phyloP scores from a whole-genome alignment of 2,888 invertebrate species.

The Tachina fera region DNA sequence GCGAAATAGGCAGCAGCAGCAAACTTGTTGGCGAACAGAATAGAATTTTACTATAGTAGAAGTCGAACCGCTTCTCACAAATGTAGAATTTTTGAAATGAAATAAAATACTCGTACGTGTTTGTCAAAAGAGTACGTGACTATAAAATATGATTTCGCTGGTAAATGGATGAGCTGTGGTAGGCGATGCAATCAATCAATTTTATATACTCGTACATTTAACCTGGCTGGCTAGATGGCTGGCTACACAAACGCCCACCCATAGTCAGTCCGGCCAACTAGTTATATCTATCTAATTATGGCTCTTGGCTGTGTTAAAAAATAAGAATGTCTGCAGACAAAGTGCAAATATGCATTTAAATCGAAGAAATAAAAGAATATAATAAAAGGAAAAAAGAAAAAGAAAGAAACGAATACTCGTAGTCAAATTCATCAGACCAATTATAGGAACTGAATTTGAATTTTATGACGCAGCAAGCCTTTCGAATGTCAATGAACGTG shows the following conservation, averaged over 20 bases:
- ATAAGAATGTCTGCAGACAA: not conserved
- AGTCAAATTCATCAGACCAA: slow-evolving; percentile 17
- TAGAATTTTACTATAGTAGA: not conserved
- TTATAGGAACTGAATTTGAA: not conserved
- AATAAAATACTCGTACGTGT: slow-evolving; percentile 25
- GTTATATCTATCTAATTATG: not conserved
- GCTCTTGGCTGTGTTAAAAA: not conserved
- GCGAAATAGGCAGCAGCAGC: not conserved
- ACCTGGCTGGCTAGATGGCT: slow-evolving; percentile 1
- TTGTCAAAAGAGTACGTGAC: slow-evolving; percentile 30
- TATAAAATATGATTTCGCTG: not conserved
- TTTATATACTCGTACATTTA: not conserved
- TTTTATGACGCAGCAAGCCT: slow-evolving; percentile 25
- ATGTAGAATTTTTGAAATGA: slow-evolving; percentile 11
- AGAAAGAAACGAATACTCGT: not conserved
- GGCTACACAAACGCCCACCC: not conserved
- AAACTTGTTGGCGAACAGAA: slow-evolving; percentile 2
- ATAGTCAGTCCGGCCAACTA: not conserved
- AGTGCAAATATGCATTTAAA: not conserved
- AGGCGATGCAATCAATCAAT: slow-evolving; percentile 7
- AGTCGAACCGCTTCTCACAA: not conserved
- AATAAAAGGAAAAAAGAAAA: not conserved
- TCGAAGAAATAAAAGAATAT: not conserved
- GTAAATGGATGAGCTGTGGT: not conserved
- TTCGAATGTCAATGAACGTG: slow-evolving; percentile 63